A percentile compares a stretch with the other conserved stretches of the same genome.
phyloP scores from a whole-genome alignment of 2,113 vertebrate species.

The Petromus typicus region DNA sequence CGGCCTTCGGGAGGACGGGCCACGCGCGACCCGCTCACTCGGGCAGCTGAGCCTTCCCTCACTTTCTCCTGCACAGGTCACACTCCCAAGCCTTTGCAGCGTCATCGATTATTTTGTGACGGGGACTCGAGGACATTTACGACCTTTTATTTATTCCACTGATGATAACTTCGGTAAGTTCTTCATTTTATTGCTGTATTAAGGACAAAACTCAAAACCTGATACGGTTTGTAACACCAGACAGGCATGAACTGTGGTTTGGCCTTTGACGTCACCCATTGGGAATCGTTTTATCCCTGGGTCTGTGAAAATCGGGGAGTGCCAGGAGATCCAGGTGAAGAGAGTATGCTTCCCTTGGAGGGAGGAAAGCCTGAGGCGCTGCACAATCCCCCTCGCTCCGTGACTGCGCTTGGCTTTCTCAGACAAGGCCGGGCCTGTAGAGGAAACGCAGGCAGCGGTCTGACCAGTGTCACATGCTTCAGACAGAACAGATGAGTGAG shows the following conservation, averaged over 20 bases:
- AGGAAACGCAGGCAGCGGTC: neutral
- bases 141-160: slow-evolving; percentile 71
- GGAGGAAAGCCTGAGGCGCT: neutral
- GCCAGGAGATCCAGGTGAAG: neutral
- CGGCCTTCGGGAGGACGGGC: neutral
- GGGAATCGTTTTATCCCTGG: neutral
- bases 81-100: slow-evolving; percentile 82
- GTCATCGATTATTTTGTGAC: slow-evolving; percentile 86
- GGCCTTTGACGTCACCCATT: slow-evolving; percentile 11
- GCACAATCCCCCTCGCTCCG: neutral
- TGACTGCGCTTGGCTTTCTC: neutral
- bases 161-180: slow-evolving; percentile 68
- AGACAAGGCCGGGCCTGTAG: neutral
- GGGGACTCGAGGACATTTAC: slow-evolving; percentile 82
- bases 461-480: neutral
- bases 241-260: neutral
- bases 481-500: neutral
- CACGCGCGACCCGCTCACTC: neutral
- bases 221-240: slow-evolving; percentile 4
- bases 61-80: slow-evolving; percentile 78
- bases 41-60: neutral
- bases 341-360: neutral
- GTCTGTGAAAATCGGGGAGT: neutral
- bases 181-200: neutral
- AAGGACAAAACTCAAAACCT: neutral